Conservation (phyloP, 2,888 invertebrate genomes). For the Luperina nickerlii region DNA sequence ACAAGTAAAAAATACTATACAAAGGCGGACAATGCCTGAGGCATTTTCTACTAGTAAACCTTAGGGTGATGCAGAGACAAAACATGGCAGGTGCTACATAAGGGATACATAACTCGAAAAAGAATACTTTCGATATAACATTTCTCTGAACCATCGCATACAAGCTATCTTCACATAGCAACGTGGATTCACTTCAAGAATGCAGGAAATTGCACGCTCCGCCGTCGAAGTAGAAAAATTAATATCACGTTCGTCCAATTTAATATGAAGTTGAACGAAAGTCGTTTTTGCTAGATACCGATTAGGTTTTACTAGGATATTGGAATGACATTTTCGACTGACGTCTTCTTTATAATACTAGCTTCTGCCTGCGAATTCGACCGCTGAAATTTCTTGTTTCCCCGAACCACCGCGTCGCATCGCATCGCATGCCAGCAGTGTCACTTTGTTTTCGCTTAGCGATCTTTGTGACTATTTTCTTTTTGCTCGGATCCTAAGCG, state of each 20-base stretch:
- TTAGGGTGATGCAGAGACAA: too few species aligned
- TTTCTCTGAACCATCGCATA: neutral
- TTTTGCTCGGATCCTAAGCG: too few species aligned
- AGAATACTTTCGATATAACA: neutral
- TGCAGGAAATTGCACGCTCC: conserved; percentile 37
- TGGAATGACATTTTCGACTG: neutral
- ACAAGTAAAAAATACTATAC: too few species aligned
- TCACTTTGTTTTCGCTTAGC: too few species aligned
- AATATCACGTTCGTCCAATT: conserved; percentile 49
- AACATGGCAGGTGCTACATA: too few species aligned
- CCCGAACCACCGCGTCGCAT: too few species aligned
- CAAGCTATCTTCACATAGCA: neutral
- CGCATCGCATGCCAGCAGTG: too few species aligned
- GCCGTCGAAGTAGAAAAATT: conserved; percentile 29
- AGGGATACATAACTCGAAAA: too few species aligned
- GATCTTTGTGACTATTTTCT: too few species aligned
- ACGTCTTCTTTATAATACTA: neutral
- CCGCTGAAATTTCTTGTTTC: too few species aligned
- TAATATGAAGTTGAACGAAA: conserved; percentile 33
- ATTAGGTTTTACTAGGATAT: conserved; percentile 2
- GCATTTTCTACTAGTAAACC: too few species aligned
- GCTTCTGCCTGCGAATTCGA: neutral
- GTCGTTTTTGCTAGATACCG: conserved; percentile 5
- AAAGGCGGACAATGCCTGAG: too few species aligned
- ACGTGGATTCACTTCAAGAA: conserved; percentile 8